These are phyloP conservation scores for Buathra laborator DNA, from an alignment of 2,888 invertebrate species.

Conservation along the genomic window DNA sequence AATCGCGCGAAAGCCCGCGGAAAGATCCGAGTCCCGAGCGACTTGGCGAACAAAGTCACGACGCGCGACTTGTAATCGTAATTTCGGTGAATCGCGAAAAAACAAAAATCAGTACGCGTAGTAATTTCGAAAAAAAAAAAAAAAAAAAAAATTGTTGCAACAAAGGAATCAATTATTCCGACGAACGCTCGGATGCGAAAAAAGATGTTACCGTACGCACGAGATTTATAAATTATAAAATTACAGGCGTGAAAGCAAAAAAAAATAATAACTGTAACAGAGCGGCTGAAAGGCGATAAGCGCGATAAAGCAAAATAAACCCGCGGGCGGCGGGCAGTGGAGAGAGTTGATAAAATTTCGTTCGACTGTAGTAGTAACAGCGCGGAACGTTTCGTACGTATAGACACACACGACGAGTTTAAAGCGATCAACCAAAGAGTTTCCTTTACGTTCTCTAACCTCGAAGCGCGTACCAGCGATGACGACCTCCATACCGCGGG, in stretches of 20 bases:
- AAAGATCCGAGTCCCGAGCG: background rate
- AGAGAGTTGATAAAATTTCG: constrained; percentile 21
- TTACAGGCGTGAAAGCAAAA: background rate
- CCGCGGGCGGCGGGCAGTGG: background rate
- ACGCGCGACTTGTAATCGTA: background rate
- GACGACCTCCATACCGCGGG: constrained; percentile 3
- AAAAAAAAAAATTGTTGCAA: background rate
- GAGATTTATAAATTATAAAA: background rate
- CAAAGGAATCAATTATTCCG: background rate
- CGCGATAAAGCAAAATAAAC: constrained; percentile 19
- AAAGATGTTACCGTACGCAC: background rate
- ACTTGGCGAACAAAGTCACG: background rate
- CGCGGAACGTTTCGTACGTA: background rate
- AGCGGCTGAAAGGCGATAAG: background rate
- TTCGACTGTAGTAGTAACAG: background rate
- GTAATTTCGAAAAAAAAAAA: background rate
- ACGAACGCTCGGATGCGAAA: background rate
- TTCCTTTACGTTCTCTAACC: background rate
- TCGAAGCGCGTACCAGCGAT: background rate
- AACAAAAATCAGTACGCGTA: background rate
- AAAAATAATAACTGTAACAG: background rate
- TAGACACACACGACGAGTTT: background rate
- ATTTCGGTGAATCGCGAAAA: background rate
- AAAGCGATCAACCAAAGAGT: background rate
- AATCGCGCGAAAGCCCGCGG: background rate